Conservation (phyloP, 2,888 invertebrate species). For the Ophioninae sp. region DNA sequence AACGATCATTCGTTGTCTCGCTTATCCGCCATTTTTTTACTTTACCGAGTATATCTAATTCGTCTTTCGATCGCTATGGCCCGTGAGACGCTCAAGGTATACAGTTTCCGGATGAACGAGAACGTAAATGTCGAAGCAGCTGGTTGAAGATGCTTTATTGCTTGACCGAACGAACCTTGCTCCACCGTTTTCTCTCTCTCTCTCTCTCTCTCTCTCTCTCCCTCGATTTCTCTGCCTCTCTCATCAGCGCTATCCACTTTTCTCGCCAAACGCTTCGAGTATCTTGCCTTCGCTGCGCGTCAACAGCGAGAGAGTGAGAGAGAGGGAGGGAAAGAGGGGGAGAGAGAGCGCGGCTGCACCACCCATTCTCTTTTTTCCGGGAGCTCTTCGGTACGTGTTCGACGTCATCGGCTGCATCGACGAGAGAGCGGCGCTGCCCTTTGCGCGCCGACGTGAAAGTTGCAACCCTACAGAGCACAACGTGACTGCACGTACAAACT, state of each 20-base stretch:
- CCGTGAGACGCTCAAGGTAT: not conserved
- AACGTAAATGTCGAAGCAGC: slow-evolving; percentile 50
- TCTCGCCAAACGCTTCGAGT: slow-evolving; percentile 54
- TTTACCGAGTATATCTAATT: not conserved
- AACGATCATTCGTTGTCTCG: slow-evolving; percentile 14
- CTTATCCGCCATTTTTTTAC: not conserved
- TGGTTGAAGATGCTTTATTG: slow-evolving; percentile 40
- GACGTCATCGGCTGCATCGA: slow-evolving; percentile 59
- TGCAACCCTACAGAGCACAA: slow-evolving; percentile 50
- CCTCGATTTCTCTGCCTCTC: slow-evolving; percentile 34
- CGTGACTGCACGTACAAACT: slow-evolving; percentile 26
- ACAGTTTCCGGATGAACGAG: slow-evolving; percentile 44
- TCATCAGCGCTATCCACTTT: slow-evolving; percentile 34
- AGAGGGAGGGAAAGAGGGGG: not conserved
- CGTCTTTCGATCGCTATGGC: not conserved
- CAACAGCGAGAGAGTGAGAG: slow-evolving; percentile 7
- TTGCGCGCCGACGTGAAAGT: slow-evolving; percentile 58
- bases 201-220: slow-evolving; percentile 33
- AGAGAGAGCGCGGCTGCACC: not conserved
- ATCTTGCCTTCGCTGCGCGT: slow-evolving; percentile 55
- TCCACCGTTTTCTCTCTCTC: slow-evolving; percentile 41
- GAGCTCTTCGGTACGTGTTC: slow-evolving; percentile 39
- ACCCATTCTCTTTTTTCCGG: slow-evolving; percentile 53
- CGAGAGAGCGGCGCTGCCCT: slow-evolving; percentile 54
- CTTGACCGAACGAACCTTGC: slow-evolving; percentile 54